These are phyloP conservation scores for Tauraco hartlaubi DNA, from an alignment of 2,797 vertebrate species.

Conservation along the genomic window DNA sequence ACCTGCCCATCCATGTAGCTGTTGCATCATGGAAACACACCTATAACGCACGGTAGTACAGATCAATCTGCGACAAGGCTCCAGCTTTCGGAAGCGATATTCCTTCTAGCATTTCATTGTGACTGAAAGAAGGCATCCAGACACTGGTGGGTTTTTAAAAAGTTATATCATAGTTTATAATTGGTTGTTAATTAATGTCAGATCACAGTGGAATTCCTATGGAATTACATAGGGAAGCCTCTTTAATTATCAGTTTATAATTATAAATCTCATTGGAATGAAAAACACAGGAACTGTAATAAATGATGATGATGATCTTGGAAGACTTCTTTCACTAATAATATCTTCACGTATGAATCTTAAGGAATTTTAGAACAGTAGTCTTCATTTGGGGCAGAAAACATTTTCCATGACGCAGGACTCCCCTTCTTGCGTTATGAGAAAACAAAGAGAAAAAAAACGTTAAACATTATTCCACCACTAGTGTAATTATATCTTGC, in stretches of 20 bases:
- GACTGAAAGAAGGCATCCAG: constrained; percentile 45
- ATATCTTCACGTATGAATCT: constrained; percentile 24
- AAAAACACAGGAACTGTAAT: constrained; percentile 76
- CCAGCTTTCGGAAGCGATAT: neutral
- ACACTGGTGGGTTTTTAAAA: constrained; percentile 31
- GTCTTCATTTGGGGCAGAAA: neutral
- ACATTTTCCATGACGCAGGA: neutral
- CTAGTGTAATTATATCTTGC: neutral
- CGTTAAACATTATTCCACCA: neutral
- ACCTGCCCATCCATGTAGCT: neutral
- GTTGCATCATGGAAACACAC: neutral
- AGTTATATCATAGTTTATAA: constrained; percentile 69
- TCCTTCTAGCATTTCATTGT: neutral
- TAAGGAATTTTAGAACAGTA: constrained; percentile 26
- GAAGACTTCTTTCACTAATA: constrained; percentile 32
- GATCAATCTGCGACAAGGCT: neutral
- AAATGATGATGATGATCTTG: constrained; percentile 48
- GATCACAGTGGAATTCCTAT: constrained; percentile 73
- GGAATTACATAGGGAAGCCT: constrained; percentile 70
- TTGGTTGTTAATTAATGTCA: constrained; percentile 76
- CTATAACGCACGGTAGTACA: neutral
- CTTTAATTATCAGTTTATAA: constrained; percentile 74
- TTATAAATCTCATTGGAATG: constrained; percentile 72
- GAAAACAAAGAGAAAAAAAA: neutral
- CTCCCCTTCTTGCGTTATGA: neutral